Conservation (phyloP, 2,888 invertebrate species). For the Embidobia sp. region DNA sequence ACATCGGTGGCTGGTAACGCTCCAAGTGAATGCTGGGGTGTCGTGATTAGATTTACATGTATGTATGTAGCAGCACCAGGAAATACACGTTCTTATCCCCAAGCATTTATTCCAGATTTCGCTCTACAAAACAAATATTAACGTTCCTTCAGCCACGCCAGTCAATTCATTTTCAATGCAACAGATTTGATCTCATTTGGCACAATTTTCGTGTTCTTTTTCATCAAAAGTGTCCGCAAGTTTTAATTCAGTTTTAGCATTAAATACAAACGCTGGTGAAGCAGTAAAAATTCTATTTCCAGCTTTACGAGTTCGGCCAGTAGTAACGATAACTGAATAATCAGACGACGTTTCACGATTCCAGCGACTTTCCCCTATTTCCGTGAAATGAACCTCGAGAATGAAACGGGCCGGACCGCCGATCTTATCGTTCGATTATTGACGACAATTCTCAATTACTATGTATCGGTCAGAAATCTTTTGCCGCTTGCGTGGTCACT, state of each 20-base stretch:
- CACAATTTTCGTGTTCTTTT: too few relatives aligned
- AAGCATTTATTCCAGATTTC: constrained; percentile 72
- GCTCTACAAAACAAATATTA: constrained; percentile 66
- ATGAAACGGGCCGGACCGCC: constrained; percentile 71
- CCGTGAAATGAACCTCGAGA: constrained; percentile 77
- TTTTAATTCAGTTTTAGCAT: too few relatives aligned
- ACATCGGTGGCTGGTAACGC: constrained; percentile 79
- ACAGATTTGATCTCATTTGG: too few relatives aligned
- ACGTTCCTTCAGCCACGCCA: constrained; percentile 12
- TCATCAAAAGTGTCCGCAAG: too few relatives aligned
- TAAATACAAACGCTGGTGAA: neutral
- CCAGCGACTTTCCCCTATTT: constrained; percentile 66
- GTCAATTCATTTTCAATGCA: constrained; percentile 24
- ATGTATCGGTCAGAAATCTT: constrained; percentile 79
- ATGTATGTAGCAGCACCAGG: constrained; percentile 58
- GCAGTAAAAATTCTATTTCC: constrained; percentile 6
- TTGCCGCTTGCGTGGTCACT: constrained; percentile 76
- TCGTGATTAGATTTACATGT: constrained; percentile 81
- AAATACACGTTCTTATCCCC: constrained; percentile 58
- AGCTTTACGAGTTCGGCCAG: constrained; percentile 24
- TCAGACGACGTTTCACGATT: constrained; percentile 45
- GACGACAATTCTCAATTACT: constrained; percentile 81
- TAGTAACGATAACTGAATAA: constrained; percentile 57
- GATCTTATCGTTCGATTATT: constrained; percentile 78
- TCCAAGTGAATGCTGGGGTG: constrained; percentile 76